Evolutionary conservation across 2,113 vertebrate species (phyloP).

Genomic region (Salvelinus sp.): DNA sequence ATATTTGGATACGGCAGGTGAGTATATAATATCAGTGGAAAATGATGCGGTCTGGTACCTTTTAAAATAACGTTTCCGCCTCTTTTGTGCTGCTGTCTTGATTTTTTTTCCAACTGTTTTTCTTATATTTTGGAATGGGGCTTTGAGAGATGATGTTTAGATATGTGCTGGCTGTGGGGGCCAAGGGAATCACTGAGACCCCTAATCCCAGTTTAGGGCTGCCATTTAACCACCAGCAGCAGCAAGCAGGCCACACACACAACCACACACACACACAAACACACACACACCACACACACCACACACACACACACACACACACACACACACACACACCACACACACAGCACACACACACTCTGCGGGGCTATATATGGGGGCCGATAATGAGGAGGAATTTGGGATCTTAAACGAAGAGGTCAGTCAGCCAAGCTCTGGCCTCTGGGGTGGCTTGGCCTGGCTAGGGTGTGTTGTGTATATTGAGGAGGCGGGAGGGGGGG

Average conservation of each 20-base stretch:
- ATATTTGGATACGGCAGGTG: slow-evolving; percentile 98
- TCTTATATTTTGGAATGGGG: slow-evolving; percentile 92
- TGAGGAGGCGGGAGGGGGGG: slow-evolving; percentile 6
- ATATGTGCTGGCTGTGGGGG: slow-evolving; percentile 70
- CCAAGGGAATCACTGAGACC: slow-evolving; percentile 67
- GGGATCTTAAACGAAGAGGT: slow-evolving; percentile 57
- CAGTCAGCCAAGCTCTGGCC: slow-evolving; percentile 54
- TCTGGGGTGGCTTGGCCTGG: slow-evolving; percentile 45
- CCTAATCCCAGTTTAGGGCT: background rate
- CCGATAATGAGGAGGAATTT: slow-evolving; percentile 58
- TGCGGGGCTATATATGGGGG: slow-evolving; percentile 44
- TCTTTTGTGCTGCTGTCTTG: slow-evolving; percentile 98
- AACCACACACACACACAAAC: background rate
- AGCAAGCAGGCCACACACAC: background rate
- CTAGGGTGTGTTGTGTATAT: slow-evolving; percentile 15
- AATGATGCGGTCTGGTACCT: slow-evolving; percentile 99
- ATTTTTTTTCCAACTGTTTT: slow-evolving; percentile 99
- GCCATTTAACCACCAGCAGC: slow-evolving; percentile 23
- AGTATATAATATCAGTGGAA: slow-evolving; percentile 99
- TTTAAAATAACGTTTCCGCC: slow-evolving; percentile 99
- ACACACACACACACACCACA: background rate
- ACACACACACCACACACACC: too few relatives aligned
- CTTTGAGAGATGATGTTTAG: slow-evolving; percentile 75
- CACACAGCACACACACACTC: background rate
- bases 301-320: too few relatives aligned